Evolutionary conservation across 1,140 invertebrate genomes (phyloP).

Genomic region (Drosophila ananassae): DNA sequence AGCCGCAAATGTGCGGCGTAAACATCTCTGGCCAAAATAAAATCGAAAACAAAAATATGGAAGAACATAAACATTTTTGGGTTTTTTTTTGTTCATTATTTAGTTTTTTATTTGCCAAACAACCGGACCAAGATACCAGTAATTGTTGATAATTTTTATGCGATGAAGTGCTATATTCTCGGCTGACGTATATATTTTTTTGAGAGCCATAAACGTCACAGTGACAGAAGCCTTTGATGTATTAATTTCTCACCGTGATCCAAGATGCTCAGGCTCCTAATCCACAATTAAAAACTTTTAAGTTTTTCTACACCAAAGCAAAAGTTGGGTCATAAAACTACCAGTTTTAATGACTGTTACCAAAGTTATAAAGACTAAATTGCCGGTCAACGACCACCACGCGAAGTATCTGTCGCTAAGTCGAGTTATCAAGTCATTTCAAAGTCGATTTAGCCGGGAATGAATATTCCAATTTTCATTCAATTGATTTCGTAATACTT

Average conservation of each 20-base stretch:
- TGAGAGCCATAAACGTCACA: conserved; percentile 4
- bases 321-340: background rate
- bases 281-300: background rate
- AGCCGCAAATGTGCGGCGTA: conserved; percentile 66
- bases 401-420: conserved; percentile 4
- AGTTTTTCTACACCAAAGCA: background rate
- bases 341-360: conserved; percentile 23
- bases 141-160: conserved; percentile 60
- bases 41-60: conserved; percentile 31
- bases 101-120: conserved; percentile 61
- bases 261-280: background rate
- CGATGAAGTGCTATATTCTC: conserved; percentile 46
- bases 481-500: conserved; percentile 45
- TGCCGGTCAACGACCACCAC: conserved; percentile 45
- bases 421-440: conserved; percentile 52
- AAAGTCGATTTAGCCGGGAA: conserved; percentile 45
- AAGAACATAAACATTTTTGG: conserved; percentile 26
- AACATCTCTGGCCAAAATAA: conserved; percentile 52
- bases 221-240: background rate
- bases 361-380: conserved; percentile 50
- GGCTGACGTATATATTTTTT: background rate
- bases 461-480: conserved; percentile 24
- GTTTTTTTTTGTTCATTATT: conserved; percentile 42
- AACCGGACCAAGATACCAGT: conserved; percentile 42
- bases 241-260: conserved; percentile 4